Evolutionary conservation across 1,140 invertebrate species (phyloP).

Genomic region (Drosophila leontia): DNA sequence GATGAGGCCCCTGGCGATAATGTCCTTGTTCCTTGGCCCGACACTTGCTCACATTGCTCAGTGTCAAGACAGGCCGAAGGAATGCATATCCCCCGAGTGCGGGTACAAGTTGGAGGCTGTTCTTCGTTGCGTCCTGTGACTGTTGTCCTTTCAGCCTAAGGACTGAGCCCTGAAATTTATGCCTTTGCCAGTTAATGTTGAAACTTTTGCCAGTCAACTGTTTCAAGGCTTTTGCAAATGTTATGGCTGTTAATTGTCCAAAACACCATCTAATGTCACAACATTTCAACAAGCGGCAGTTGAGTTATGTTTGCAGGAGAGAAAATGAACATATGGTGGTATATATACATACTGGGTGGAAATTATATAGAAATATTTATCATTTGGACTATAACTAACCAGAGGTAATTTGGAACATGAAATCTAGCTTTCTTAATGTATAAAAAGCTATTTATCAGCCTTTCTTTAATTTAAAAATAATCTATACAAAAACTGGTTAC

Average conservation of each 20-base stretch:
- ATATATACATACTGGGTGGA: neutral
- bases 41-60: conserved; percentile 39
- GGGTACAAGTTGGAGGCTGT: conserved; percentile 18
- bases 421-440: neutral
- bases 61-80: conserved; percentile 35
- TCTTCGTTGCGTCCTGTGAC: conserved; percentile 19
- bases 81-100: conserved; percentile 27
- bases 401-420: neutral
- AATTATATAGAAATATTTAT: neutral
- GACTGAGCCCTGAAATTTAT: conserved; percentile 31
- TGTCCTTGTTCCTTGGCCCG: conserved; percentile 40
- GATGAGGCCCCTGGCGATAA: conserved; percentile 11
- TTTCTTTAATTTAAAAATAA: neutral
- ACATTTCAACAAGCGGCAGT: conserved; percentile 28
- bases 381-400: neutral
- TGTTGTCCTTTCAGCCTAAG: conserved; percentile 6
- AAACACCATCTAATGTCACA: conserved; percentile 26
- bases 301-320: conserved; percentile 15
- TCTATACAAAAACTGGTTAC: neutral
- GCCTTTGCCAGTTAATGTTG: conserved; percentile 7
- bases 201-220: conserved; percentile 15
- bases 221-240: conserved; percentile 8
- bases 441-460: accelerated
- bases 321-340: neutral
- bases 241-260: conserved; percentile 36